A percentile compares a stretch with the other conserved stretches of the same genome.
These are phyloP conservation scores for Incurvaria masculella DNA, from an alignment of 2,888 invertebrate species.

Conservation along the genomic window DNA sequence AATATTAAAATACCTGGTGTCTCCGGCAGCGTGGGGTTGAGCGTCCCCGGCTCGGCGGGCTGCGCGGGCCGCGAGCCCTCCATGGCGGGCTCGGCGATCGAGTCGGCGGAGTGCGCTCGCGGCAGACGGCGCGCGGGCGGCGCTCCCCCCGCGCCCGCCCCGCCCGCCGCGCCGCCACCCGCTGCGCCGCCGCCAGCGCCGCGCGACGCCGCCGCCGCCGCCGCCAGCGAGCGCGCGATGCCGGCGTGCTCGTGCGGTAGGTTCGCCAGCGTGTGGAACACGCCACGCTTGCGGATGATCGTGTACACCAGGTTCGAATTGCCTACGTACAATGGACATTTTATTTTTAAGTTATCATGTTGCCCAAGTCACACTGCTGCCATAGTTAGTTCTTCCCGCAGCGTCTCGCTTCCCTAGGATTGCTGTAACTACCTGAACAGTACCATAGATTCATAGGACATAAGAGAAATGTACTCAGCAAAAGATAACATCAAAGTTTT, in stretches of 20 bases:
- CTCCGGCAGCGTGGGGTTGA: constrained; percentile 86
- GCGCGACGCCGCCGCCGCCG: constrained; percentile 19
- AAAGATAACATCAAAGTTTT: no score
- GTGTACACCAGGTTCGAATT: constrained; percentile 99
- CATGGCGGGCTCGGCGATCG: constrained; percentile 65
- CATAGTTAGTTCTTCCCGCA: no score
- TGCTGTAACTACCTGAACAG: no score
- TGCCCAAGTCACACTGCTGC: no score
- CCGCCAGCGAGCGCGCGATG: constrained; percentile 71
- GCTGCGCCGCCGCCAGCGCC: constrained; percentile 31
- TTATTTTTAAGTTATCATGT: no score
- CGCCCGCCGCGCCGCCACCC: constrained; percentile 15
- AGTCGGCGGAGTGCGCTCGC: constrained; percentile 51
- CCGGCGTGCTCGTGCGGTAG: constrained; percentile 90
- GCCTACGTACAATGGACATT: constrained; percentile 62
- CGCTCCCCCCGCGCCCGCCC: constrained; percentile 18
- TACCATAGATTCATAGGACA: no score
- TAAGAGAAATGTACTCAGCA: no score
- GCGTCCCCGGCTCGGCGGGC: constrained; percentile 88
- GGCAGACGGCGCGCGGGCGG: constrained; percentile 22
- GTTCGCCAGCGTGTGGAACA: constrained; percentile 97
- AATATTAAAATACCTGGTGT: constrained; percentile 65
- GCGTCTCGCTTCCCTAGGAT: no score
- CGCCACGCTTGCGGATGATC: constrained; percentile 96
- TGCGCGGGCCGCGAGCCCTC: constrained; percentile 80